Percentiles rank a stretch among this genome's conserved stretches.
These are phyloP conservation scores for Zygaena filipendulae DNA, from an alignment of 2,888 invertebrate species.

Conservation along the genomic window DNA sequence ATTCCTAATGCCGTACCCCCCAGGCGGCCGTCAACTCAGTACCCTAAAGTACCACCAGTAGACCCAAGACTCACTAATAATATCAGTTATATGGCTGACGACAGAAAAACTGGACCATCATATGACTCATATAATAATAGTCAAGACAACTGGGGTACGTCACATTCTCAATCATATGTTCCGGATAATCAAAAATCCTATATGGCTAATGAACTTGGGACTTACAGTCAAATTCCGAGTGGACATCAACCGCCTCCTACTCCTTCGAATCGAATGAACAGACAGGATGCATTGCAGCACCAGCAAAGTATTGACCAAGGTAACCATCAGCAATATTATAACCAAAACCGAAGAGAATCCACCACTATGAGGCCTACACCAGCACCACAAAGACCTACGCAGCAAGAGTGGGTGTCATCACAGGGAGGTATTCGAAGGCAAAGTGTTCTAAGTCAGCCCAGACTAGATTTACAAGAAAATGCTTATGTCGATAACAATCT, in stretches of 20 bases:
- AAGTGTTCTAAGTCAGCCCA: slow-evolving; percentile 50
- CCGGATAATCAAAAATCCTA: slow-evolving; percentile 40
- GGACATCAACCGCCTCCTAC: slow-evolving; percentile 26
- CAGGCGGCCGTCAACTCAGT: slow-evolving; percentile 47
- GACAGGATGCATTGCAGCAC: slow-evolving; percentile 36
- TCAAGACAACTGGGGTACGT: slow-evolving; percentile 42
- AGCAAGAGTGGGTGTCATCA: slow-evolving; percentile 42
- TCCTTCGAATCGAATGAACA: slow-evolving; percentile 33
- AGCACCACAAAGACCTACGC: slow-evolving; percentile 37
- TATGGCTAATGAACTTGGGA: slow-evolving; percentile 33
- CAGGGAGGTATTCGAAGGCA: slow-evolving; percentile 40
- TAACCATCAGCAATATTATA: slow-evolving; percentile 38
- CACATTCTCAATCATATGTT: slow-evolving; percentile 28
- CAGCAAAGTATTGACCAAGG: slow-evolving; percentile 46
- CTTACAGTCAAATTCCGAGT: slow-evolving; percentile 29
- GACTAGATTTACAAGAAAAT: slow-evolving; percentile 35
- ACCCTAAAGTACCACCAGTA: slow-evolving; percentile 33
- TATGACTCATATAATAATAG: slow-evolving; percentile 41
- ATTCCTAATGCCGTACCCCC: slow-evolving; percentile 50
- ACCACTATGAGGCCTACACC: slow-evolving; percentile 34
- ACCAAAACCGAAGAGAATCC: slow-evolving; percentile 44
- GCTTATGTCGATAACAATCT: slow-evolving; percentile 34
- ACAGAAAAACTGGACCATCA: slow-evolving; percentile 35
- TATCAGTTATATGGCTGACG: slow-evolving; percentile 41
- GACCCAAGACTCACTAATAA: slow-evolving; percentile 48